These are phyloP conservation scores for Venturia canescens DNA, from an alignment of 1,140 invertebrate species.

Conservation along the genomic window DNA sequence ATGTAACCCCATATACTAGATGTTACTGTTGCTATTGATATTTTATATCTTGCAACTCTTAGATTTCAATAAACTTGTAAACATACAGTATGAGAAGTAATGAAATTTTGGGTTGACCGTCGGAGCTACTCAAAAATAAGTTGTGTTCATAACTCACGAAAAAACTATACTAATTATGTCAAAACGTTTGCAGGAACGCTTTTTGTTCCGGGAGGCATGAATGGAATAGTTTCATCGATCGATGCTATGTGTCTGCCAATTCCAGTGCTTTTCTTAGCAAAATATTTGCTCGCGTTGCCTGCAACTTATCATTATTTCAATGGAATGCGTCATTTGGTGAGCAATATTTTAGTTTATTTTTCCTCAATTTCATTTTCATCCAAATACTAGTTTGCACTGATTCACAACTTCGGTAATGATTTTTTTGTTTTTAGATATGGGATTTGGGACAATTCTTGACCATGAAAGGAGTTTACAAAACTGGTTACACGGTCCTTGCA, in stretches of 20 bases:
- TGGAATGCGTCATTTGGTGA: conserved; percentile 84
- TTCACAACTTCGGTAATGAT: conserved; percentile 8
- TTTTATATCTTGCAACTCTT: too few relatives aligned
- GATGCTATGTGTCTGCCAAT: conserved; percentile 62
- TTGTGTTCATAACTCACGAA: too few relatives aligned
- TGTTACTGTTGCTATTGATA: too few relatives aligned
- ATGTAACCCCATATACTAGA: too few relatives aligned
- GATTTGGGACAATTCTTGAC: conserved; percentile 83
- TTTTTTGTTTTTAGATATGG: conserved; percentile 77
- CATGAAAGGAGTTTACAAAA: conserved; percentile 84
- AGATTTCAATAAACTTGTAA: too few relatives aligned
- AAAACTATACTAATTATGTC: conserved; percentile 5
- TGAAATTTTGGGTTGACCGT: too few relatives aligned
- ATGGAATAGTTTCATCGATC: conserved; percentile 63
- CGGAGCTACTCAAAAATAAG: too few relatives aligned
- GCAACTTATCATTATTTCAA: conserved; percentile 83
- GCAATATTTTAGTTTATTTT: conserved; percentile 37
- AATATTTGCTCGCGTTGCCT: conserved; percentile 79
- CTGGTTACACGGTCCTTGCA: conserved; percentile 81
- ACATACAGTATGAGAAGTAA: too few relatives aligned
- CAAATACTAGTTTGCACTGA: background rate
- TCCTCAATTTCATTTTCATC: conserved; percentile 6
- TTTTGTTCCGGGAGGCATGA: conserved; percentile 68
- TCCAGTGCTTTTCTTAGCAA: conserved; percentile 61
- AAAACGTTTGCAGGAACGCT: conserved; percentile 64